phyloP scores from a whole-genome alignment of 1,140 invertebrate genomes.

The Thalassaphorura encarpata region DNA sequence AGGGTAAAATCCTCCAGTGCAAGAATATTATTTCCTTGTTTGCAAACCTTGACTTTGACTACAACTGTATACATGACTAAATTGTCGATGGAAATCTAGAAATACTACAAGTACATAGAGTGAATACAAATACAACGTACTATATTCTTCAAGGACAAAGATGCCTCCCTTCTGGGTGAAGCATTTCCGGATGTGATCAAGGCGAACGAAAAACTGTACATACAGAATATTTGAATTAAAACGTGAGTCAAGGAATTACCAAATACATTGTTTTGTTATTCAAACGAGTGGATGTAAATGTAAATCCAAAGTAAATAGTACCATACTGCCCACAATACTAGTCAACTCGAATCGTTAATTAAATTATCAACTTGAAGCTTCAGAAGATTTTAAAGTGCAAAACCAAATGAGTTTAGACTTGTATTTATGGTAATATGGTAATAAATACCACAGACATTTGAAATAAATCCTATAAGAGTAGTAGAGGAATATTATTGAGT shows the following conservation, averaged over 20 bases:
- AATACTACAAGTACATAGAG: no score
- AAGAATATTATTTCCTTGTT: neutral
- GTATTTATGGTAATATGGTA: no score
- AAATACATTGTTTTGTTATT: no score
- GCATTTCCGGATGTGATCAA: constrained; percentile 98
- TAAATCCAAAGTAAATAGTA: no score
- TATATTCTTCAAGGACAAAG: constrained; percentile 98
- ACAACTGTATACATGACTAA: neutral
- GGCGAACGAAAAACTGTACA: constrained; percentile 90
- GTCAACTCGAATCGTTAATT: no score
- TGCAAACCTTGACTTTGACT: no score
- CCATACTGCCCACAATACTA: no score
- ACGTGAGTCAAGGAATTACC: neutral
- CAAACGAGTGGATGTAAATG: no score
- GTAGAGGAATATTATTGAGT: neutral
- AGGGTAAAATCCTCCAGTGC: no score
- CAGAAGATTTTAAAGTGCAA: no score
- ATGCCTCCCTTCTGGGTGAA: constrained; percentile 97
- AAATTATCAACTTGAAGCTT: no score
- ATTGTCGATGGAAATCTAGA: neutral
- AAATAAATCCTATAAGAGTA: neutral
- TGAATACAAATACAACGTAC: constrained; percentile 52
- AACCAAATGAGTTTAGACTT: no score
- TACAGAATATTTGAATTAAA: neutral
- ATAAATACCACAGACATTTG: neutral